Conservation (phyloP, 2,888 invertebrate species). For the Thysanoteuthis rhombus region DNA sequence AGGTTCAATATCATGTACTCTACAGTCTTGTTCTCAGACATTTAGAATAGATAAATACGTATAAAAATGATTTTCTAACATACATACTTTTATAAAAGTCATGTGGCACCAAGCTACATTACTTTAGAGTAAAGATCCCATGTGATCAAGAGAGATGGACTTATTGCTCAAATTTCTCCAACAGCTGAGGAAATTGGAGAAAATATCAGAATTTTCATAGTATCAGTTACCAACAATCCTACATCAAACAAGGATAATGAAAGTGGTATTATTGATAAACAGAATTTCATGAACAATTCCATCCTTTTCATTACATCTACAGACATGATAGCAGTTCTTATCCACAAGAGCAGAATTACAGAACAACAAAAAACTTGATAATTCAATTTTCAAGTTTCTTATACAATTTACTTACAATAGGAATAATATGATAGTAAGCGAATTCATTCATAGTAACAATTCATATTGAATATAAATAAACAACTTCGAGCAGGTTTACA, state of each 20-base stretch:
- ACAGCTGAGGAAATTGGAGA: background rate
- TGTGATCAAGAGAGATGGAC: background rate
- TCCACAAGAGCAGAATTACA: no score
- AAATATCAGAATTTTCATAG: background rate
- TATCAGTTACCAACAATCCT: background rate
- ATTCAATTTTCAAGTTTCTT: background rate
- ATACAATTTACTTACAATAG: no score
- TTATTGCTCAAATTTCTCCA: background rate
- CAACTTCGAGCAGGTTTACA: background rate
- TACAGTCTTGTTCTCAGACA: background rate
- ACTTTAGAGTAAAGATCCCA: background rate
- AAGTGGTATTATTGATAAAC: background rate
- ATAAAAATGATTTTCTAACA: background rate
- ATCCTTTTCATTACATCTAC: background rate
- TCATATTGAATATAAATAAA: background rate
- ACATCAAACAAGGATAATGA: background rate
- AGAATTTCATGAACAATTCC: background rate
- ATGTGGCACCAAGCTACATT: background rate
- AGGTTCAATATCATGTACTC: no score
- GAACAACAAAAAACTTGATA: background rate
- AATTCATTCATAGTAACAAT: background rate
- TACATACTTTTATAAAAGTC: background rate
- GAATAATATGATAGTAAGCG: no score
- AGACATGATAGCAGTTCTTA: background rate
- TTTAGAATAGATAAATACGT: background rate